Percentiles rank a stretch among this genome's conserved stretches.
Evolutionary conservation across 2,888 invertebrate species (phyloP).

Genomic region (Hirudinaria manillensis): DNA sequence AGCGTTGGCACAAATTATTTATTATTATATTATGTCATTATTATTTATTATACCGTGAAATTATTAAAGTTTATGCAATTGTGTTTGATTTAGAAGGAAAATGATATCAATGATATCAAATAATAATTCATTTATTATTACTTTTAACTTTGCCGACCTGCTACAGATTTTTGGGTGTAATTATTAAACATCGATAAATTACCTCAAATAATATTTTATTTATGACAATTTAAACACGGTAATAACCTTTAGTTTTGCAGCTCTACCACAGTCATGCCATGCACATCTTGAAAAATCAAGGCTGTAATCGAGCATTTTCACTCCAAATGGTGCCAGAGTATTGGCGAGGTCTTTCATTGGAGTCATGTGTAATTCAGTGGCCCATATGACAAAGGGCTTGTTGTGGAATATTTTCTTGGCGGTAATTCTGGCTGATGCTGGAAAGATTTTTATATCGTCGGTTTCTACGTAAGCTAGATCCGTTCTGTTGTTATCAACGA

Average conservation of each 20-base stretch:
- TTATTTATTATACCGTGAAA: too few species aligned
- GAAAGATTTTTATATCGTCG: not conserved
- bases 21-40: too few species aligned
- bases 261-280: not conserved
- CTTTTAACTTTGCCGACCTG: too few species aligned
- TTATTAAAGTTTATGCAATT: too few species aligned
- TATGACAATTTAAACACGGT: too few species aligned
- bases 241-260: not conserved
- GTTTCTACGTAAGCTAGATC: slow-evolving; percentile 1
- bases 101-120: too few species aligned
- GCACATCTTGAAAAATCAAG: not conserved
- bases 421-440: slow-evolving; percentile 15
- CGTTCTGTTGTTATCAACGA: not conserved
- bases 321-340: slow-evolving; percentile 15
- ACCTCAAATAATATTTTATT: too few species aligned
- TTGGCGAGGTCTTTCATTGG: slow-evolving; percentile 22
- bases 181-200: too few species aligned
- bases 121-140: too few species aligned
- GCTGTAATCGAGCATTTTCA: not conserved
- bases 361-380: slow-evolving; percentile 23
- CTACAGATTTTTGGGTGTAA: too few species aligned
- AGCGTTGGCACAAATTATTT: too few species aligned
- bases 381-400: slow-evolving; percentile 19
- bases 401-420: slow-evolving; percentile 23
- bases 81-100: too few species aligned